Percentiles rank a stretch among this genome's conserved stretches.
phyloP scores from a whole-genome alignment of 37 sponge, comb jelly and placozoan genomes.

The Cliona cf. orientalis region DNA sequence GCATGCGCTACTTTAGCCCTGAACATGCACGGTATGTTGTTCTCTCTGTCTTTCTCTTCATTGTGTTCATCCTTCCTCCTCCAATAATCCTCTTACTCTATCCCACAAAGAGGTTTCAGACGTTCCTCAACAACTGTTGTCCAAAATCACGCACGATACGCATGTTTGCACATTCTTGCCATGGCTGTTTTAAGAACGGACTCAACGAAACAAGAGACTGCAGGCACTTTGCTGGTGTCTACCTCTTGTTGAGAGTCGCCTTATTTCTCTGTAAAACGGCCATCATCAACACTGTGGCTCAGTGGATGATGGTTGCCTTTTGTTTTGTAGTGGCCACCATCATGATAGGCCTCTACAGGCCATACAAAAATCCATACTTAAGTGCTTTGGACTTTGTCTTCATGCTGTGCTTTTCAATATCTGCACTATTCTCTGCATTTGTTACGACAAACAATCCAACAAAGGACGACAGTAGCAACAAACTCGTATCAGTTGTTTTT shows the following conservation, averaged over 20 bases:
- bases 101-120: conserved; percentile 13
- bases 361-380: no score
- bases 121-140: background rate
- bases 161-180: conserved; percentile 14
- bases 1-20: background rate
- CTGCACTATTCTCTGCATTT: no score
- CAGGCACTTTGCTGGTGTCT: background rate
- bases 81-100: conserved; percentile 19
- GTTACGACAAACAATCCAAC: no score
- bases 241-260: background rate
- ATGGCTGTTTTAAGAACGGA: conserved; percentile 1
- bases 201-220: background rate
- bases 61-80: conserved; percentile 4
- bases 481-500: no score
- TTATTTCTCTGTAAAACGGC: background rate
- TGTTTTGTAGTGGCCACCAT: background rate
- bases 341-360: no score
- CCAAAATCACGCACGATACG: background rate
- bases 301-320: background rate
- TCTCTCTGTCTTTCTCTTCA: conserved; percentile 5
- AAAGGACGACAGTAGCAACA: no score
- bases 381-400: no score
- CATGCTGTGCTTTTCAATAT: no score
- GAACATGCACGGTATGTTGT: conserved; percentile 19
- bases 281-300: background rate